Evolutionary conservation across 1,140 invertebrate species (phyloP).

Genomic region (Araneus ventricosus): DNA sequence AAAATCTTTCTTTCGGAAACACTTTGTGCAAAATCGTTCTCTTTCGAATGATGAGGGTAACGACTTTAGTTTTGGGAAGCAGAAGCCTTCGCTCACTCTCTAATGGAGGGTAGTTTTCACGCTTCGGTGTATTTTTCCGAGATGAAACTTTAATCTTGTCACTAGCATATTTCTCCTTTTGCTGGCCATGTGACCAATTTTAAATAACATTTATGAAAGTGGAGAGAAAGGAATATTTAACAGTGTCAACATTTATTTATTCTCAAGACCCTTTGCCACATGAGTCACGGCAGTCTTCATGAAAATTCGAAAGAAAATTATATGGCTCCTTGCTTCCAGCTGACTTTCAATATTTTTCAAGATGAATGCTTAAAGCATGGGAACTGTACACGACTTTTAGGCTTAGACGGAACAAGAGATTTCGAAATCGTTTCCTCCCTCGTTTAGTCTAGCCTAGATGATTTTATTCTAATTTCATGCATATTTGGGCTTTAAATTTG

Average conservation of each 20-base stretch:
- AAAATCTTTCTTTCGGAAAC: constrained; percentile 69
- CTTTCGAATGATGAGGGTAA: constrained; percentile 68
- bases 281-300: background rate
- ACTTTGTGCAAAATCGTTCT: constrained; percentile 61
- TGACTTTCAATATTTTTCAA: background rate
- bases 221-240: background rate
- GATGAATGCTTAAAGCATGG: background rate
- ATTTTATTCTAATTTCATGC: no score
- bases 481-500: no score
- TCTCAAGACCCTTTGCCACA: background rate
- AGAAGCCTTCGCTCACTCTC: background rate
- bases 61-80: constrained; percentile 57
- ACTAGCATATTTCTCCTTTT: constrained; percentile 28
- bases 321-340: background rate
- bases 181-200: background rate
- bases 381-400: background rate
- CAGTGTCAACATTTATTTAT: background rate
- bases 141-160: constrained; percentile 65
- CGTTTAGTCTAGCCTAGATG: no score
- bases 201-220: background rate
- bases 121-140: constrained; percentile 25
- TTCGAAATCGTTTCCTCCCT: no score
- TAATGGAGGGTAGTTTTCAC: constrained; percentile 57
- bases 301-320: background rate
- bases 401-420: no score